Base-by-base conservation (phyloP, 2,797 vertebrate genomes). In the Danio aesculapii region DNA sequence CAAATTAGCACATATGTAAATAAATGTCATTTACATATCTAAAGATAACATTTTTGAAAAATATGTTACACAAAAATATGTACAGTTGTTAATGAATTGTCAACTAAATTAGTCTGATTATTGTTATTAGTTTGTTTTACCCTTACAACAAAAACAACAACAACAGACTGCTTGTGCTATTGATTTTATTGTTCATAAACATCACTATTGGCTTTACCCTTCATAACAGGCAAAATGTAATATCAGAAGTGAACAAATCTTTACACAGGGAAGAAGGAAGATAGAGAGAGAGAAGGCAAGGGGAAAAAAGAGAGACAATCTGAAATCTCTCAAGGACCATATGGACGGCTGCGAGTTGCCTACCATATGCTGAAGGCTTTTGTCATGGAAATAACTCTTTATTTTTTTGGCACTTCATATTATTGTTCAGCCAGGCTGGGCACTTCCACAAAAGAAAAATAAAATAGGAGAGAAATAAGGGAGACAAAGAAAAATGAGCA, bases 311-410 rank as follows among this genome's bases (percentile, higher is more conserved):
- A 90, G 73, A 89, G 59, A 90, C 63, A 89, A 79, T 93, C 93
- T 91, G 91, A 91, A 92, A 93, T 94, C 91, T 91, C 90, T 94
- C 89, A 93, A 93, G 92, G 92, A 93, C 92, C 94, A 94, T 95
- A 94, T 95, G 94, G 94, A 92, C 91, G 92, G 91, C 93, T 93
- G 91, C 91, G 89, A 93, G 92, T 90, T 92, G 93, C 92, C 94
- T 88, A 91, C 94, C 94, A 95, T 94, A 94, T 94, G 94, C 93
- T 93, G 92, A 94, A 95, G 94, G 94, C 94, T 95, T 95, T 95
- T 95, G 94, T 95, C 91, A 95, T 95, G 94, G 93, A 95, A 95
- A 95, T 95, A 91, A 93, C 91, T 94, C 91, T 94, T 94, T 83
- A 70, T 79, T 84, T 88, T 89, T 95, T 95, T 95, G 94, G 94